phyloP scores from a whole-genome alignment of 2,113 vertebrate genomes.

The Antigone vipio region DNA sequence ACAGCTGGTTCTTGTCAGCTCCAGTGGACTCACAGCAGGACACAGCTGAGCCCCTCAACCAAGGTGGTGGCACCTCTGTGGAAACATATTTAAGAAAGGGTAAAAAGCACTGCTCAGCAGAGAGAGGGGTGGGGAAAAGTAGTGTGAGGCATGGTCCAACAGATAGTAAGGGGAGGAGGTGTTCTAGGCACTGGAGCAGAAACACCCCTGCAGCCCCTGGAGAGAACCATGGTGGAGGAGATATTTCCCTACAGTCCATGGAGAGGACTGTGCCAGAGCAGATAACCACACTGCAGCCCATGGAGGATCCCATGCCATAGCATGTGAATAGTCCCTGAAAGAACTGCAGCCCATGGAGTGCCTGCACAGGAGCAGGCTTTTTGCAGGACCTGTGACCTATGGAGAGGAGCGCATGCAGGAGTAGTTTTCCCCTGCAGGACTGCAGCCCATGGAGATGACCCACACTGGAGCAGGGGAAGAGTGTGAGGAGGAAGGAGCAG shows the following conservation, averaged over 20 bases:
- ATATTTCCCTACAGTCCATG: neutral
- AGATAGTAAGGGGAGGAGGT: neutral
- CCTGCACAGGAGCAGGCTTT: neutral
- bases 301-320: rapidly evolving
- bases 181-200: rapidly evolving
- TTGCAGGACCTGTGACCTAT: rapidly evolving
- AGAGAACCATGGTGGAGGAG: neutral
- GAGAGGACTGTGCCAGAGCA: neutral
- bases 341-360: neutral
- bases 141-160: rapidly evolving
- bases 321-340: neutral
- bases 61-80: neutral
- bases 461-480: neutral
- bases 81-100: neutral
- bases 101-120: neutral
- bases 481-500: neutral
- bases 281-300: neutral
- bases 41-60: neutral
- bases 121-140: neutral
- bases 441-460: neutral
- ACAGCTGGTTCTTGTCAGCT: neutral
- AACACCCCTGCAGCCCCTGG: neutral
- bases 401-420: neutral
- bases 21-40: rapidly evolving
- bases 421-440: neutral